phyloP scores from a whole-genome alignment of 2,113 vertebrate species.

The Canis aureus region DNA sequence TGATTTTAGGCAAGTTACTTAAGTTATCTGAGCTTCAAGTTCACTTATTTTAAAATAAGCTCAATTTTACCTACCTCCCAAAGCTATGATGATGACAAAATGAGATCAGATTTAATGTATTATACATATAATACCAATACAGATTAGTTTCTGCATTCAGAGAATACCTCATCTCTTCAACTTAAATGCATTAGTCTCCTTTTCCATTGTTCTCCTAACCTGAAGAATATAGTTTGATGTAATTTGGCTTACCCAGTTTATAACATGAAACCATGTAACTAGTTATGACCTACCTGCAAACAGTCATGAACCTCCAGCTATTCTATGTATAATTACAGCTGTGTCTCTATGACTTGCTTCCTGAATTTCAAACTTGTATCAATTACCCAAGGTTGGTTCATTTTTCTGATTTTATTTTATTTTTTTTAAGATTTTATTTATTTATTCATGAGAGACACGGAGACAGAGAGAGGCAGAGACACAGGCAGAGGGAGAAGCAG shows the following conservation, averaged over 20 bases:
- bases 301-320: neutral
- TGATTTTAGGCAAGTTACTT: neutral
- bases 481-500: too few species aligned
- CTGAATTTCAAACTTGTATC: conserved; percentile 31
- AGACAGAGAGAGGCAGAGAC: too few species aligned
- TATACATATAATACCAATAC: neutral
- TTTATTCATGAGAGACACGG: too few species aligned
- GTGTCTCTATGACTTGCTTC: neutral
- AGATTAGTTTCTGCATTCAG: neutral
- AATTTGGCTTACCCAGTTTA: neutral
- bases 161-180: neutral
- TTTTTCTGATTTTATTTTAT: neutral
- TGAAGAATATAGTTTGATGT: neutral
- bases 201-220: neutral
- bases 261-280: neutral
- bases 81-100: conserved; percentile 11
- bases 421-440: too few species aligned
- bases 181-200: neutral
- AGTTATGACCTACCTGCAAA: neutral
- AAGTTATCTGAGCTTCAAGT: conserved; percentile 11
- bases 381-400: neutral
- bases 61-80: neutral
- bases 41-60: conserved; percentile 26
- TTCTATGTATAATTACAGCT: neutral
- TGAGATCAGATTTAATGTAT: neutral